These are phyloP conservation scores for Ormyrus nitidulus DNA, from an alignment of 2,888 invertebrate genomes.

Conservation along the genomic window DNA sequence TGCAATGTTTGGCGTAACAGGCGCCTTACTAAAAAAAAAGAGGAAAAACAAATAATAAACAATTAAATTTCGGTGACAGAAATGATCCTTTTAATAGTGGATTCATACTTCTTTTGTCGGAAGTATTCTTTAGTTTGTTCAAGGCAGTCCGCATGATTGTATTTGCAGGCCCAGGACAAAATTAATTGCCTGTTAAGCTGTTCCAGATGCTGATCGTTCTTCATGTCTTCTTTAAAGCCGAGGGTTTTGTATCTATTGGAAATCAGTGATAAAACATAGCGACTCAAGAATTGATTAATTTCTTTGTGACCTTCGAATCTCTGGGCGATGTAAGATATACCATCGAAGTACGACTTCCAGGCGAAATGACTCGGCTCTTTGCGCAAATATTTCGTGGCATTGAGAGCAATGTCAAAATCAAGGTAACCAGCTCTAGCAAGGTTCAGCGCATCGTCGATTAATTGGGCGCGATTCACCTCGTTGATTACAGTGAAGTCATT, in stretches of 20 bases:
- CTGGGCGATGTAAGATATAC: slow-evolving; percentile 71
- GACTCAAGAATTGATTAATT: slow-evolving; percentile 35
- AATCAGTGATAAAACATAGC: slow-evolving; percentile 73
- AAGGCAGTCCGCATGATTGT: slow-evolving; percentile 78
- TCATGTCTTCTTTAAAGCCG: slow-evolving; percentile 71
- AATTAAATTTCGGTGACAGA: not conserved
- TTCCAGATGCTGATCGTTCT: slow-evolving; percentile 76
- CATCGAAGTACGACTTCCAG: slow-evolving; percentile 80
- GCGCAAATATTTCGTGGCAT: slow-evolving; percentile 85
- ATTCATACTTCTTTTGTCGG: slow-evolving; percentile 8
- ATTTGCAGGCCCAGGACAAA: slow-evolving; percentile 78
- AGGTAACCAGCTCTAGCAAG: slow-evolving; percentile 84
- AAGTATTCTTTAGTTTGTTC: slow-evolving; percentile 66
- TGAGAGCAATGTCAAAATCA: slow-evolving; percentile 84
- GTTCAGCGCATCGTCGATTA: slow-evolving; percentile 87
- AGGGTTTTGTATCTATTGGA: slow-evolving; percentile 75
- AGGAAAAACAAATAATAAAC: not conserved
- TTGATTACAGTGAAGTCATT: slow-evolving; percentile 79
- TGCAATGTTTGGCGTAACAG: slow-evolving; percentile 81
- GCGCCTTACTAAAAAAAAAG: slow-evolving; percentile 64
- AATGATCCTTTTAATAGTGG: not conserved
- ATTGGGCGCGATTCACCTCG: slow-evolving; percentile 85
- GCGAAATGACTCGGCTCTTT: slow-evolving; percentile 88
- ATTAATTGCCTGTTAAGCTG: slow-evolving; percentile 78
- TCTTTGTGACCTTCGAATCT: slow-evolving; percentile 56